Base-by-base conservation (phyloP, 2,113 vertebrate species). In the Pygoscelis adeliae region DNA sequence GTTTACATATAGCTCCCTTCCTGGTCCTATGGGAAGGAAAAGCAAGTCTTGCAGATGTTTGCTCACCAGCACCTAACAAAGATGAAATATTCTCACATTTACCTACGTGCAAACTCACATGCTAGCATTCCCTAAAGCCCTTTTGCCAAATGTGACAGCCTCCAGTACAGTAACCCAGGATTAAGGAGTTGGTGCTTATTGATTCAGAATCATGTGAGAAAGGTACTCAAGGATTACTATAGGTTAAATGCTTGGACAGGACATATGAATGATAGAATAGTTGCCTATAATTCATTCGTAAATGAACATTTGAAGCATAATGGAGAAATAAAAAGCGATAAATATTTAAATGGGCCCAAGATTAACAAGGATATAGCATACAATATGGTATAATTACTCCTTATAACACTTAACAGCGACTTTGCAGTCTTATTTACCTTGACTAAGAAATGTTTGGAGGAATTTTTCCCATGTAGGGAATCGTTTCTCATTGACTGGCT, bases 401-500 rank as follows among this genome's bases (percentile, higher is more conserved):
- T 97, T 56, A 25, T 94, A 96, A 89, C 86, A 97, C 94, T 98
- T 97, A 69, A 30, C 82, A 96, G 97, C 81, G 93, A 97, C 96
- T 97, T 97, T 97, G 85, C 96, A 98, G 98, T 98, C 98, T 98
- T 98, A 98, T 98, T 98, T 98, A 99, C 99, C 99, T 98, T 99
- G 99, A 98, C 97, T 98, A 97, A 99, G 98, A 98, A 99, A 99
- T 86, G 98, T 98, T 97, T 99, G 98, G 93, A 99, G 98, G 98
- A 99, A 99, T 98, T 98, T 98, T 97, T 98, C 98, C 99, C 99
- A 99, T 96, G 98, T 99, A 95, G 99, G 98, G 98, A 99, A 99
- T 98, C 96, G 97, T 97, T 98, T 99, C 96, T 97, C 98, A 98
- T 99, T 98, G 98, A 98, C 98, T 96, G 98, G 98, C 96, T 97